These are phyloP conservation scores for Netelia virgata DNA, from an alignment of 2,888 invertebrate genomes.

Conservation along the genomic window DNA sequence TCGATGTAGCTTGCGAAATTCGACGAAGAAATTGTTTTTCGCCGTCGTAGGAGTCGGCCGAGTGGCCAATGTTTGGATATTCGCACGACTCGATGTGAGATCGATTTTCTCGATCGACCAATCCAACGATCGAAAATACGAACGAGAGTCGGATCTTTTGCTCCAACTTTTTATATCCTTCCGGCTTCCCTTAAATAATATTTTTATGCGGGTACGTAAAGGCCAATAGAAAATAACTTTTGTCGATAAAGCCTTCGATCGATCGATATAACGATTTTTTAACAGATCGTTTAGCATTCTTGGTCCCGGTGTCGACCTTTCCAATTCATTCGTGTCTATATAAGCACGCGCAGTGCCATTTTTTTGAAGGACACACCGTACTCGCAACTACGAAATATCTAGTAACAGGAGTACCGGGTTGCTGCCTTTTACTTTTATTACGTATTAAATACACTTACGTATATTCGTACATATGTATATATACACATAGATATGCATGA, in stretches of 20 bases:
- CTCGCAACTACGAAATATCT: slow-evolving; percentile 50
- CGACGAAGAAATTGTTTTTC: too few relatives aligned
- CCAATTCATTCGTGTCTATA: slow-evolving; percentile 45
- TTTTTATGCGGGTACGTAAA: not conserved
- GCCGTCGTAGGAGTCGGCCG: too few relatives aligned
- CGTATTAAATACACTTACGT: not conserved
- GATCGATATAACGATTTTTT: not conserved
- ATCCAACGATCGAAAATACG: too few relatives aligned
- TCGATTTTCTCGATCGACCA: too few relatives aligned
- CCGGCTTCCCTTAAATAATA: not conserved
- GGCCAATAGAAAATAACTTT: not conserved
- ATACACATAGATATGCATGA: not conserved
- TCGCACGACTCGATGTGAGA: too few relatives aligned
- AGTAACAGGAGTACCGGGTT: slow-evolving; percentile 19
- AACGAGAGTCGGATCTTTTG: too few relatives aligned
- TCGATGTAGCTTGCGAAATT: too few relatives aligned
- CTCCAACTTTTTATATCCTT: not conserved
- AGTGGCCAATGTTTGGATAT: too few relatives aligned
- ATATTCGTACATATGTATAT: too few relatives aligned
- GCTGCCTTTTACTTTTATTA: slow-evolving; percentile 53
- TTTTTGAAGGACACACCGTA: slow-evolving; percentile 58
- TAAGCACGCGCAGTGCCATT: slow-evolving; percentile 56
- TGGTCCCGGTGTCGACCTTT: slow-evolving; percentile 40
- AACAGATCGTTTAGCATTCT: not conserved
- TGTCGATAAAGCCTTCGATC: not conserved